A percentile compares a stretch with the other conserved stretches of the same genome.
phyloP scores from a whole-genome alignment of 2,888 invertebrate species.

The Troides oblongomaculatus region DNA sequence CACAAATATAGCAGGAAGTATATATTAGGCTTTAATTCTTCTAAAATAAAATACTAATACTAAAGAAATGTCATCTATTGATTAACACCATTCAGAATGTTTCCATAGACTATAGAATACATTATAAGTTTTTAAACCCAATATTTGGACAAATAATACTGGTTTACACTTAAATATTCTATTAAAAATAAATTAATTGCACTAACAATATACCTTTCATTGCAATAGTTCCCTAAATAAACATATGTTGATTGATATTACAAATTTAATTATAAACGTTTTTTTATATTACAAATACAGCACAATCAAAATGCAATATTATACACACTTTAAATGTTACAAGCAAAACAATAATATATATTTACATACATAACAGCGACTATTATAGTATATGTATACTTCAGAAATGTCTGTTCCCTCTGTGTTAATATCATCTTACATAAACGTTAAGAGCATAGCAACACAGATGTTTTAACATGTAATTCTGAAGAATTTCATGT shows the following conservation, averaged over 20 bases:
- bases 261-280: too few species aligned
- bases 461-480: too few species aligned
- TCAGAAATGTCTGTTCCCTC: too few species aligned
- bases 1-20: constrained; percentile 29
- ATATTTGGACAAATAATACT: background rate
- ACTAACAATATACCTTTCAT: background rate
- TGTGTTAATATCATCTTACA: too few species aligned
- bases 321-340: too few species aligned
- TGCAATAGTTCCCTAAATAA: background rate
- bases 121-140: too few species aligned
- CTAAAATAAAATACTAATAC: background rate
- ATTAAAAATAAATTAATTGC: background rate
- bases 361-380: too few species aligned
- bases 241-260: background rate
- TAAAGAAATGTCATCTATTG: background rate
- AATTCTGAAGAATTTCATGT: too few species aligned
- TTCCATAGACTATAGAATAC: background rate
- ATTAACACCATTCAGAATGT: background rate
- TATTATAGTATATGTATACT: too few species aligned
- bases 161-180: background rate
- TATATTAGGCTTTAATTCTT: background rate
- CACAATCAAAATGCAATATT: too few species aligned
- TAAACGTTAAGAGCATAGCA: too few species aligned
- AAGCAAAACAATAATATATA: too few species aligned
- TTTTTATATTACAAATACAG: background rate